Base-by-base conservation (phyloP, 1,140 invertebrate species). In the Lutraria rhynchaena region DNA sequence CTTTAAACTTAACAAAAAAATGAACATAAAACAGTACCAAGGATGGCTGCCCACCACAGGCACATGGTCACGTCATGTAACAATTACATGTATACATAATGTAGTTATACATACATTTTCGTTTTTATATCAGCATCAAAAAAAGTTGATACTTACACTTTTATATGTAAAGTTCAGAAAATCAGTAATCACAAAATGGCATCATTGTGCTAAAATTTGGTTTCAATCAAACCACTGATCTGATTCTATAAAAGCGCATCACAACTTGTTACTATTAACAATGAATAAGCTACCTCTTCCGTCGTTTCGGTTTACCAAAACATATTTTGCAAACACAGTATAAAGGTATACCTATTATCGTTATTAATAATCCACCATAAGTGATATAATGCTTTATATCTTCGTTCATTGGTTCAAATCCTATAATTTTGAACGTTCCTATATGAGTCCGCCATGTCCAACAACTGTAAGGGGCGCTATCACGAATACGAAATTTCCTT, bases 381-480 rank as follows among this genome's bases (percentile, higher is more conserved):
- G 87, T 86, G 22, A 94, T 87, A 82, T 93, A 92, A 71, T 93
- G 89, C 84, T 94, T 94, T 27, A 94, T 89, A 74, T 92, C 91
- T 0, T 93, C 49, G 85, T 94, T 89, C 24, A 93, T 83, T 86
- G 91, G 91, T 82, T 93, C 91, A 33, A 92, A 92, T 29, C 95
- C 93, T 31, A 93, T 88, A 11, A 95, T 87, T 81, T 93, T 92
- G 22, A 95, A 92, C n/a, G 93, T 93, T 46, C 95, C 95, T 17
- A 93, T 93, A 35, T 95, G 89, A 61, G 93, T 88, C 60, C 93
- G 91, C 76, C 92, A 88, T 88, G 95, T 93, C 95, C 95, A 96
- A 88, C 95, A 96, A 90, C 85, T 90, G 78, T 90, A 91, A 24
- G 85, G 67, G 11, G 85, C 86, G 5, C 83, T 89, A 76, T 91